A percentile compares a stretch with the other conserved stretches of the same genome.
These are phyloP conservation scores for Ahaetulla prasina DNA, from an alignment of 2,113 vertebrate species.

Conservation along the genomic window DNA sequence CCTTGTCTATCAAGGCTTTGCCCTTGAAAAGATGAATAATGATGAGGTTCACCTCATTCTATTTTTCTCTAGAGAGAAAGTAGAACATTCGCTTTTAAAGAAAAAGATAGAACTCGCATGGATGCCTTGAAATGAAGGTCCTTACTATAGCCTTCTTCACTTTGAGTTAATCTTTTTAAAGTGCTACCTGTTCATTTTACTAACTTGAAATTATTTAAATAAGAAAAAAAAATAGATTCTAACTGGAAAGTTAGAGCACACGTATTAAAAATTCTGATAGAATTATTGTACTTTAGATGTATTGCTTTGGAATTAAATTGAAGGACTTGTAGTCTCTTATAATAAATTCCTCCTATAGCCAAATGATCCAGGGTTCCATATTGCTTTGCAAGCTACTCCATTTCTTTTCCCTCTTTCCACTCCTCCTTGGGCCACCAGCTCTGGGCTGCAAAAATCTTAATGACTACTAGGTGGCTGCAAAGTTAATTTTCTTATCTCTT, in stretches of 20 bases:
- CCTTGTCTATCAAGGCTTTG: slow-evolving; percentile 82
- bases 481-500: neutral
- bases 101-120: slow-evolving; percentile 28
- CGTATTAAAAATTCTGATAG: slow-evolving; percentile 30
- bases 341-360: neutral
- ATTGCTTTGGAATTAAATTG: neutral
- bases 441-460: neutral
- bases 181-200: slow-evolving; percentile 7
- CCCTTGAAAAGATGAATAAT: slow-evolving; percentile 83
- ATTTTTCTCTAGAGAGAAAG: slow-evolving; percentile 59
- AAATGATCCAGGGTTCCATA: neutral
- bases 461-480: neutral
- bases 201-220: slow-evolving; percentile 24
- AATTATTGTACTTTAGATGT: slow-evolving; percentile 36
- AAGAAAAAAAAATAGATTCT: slow-evolving; percentile 17
- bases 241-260: neutral
- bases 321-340: slow-evolving; percentile 3
- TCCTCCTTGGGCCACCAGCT: neutral
- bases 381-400: neutral
- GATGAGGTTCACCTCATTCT: slow-evolving; percentile 70
- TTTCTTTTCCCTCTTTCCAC: neutral
- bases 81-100: slow-evolving; percentile 52
- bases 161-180: slow-evolving; percentile 34
- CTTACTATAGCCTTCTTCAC: slow-evolving; percentile 28
- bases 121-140: slow-evolving; percentile 34